A percentile compares a stretch with the other conserved stretches of the same genome.
These are phyloP conservation scores for Lepidocolaptes lacrymiger DNA, from an alignment of 2,797 vertebrate species.

Conservation along the genomic window DNA sequence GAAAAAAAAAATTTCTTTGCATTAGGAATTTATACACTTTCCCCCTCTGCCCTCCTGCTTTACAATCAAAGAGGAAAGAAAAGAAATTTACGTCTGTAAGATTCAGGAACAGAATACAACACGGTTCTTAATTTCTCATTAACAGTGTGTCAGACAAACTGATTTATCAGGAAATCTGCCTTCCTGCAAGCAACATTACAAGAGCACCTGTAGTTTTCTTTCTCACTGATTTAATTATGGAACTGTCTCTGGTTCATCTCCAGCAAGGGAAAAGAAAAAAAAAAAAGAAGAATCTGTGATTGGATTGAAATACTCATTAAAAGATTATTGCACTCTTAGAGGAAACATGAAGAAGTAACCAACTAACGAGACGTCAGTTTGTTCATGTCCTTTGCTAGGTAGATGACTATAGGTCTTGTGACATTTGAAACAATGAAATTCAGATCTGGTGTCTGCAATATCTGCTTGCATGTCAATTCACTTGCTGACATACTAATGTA, in stretches of 20 bases:
- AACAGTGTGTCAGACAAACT: conserved; percentile 36
- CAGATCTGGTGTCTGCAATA: background rate
- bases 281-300: background rate
- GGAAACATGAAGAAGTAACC: background rate
- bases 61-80: background rate
- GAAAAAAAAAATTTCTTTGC: background rate
- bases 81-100: conserved; percentile 15
- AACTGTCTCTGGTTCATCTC: conserved; percentile 17
- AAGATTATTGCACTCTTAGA: background rate
- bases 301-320: background rate
- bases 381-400: background rate
- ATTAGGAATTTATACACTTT: background rate
- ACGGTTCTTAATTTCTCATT: conserved; percentile 40
- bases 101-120: background rate
- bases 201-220: conserved; percentile 33
- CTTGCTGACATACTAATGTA: background rate
- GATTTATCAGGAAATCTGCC: conserved; percentile 63
- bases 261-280: background rate
- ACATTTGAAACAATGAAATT: background rate
- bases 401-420: background rate
- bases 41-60: background rate
- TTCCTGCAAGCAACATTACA: conserved; percentile 20
- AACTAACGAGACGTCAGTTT: background rate
- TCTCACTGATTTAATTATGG: conserved; percentile 42
- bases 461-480: background rate